phyloP scores from a whole-genome alignment of 2,113 vertebrate genomes.

The Gobio gobio region DNA sequence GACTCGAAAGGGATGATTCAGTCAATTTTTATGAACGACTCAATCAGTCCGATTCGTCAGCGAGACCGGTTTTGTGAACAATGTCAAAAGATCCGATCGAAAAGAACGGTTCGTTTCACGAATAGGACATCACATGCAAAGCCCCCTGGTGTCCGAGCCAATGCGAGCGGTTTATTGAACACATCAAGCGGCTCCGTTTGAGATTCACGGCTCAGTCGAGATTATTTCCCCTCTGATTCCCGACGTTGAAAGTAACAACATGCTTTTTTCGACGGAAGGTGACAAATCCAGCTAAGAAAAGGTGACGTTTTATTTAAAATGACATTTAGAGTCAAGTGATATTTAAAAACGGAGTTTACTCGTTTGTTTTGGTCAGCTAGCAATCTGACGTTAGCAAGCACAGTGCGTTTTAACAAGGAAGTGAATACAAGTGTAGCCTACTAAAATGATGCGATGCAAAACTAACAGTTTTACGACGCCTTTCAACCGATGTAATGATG shows the following conservation, averaged over 20 bases:
- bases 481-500: background rate
- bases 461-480: background rate
- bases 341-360: background rate
- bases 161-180: background rate
- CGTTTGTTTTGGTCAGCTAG: conserved; percentile 29
- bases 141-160: background rate
- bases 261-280: conserved; percentile 31
- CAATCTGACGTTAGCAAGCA: background rate
- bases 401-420: background rate
- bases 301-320: conserved; percentile 17
- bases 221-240: background rate
- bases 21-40: background rate
- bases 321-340: background rate
- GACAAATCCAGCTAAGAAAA: background rate
- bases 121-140: background rate
- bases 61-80: background rate
- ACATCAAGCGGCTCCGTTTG: background rate
- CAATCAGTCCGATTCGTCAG: background rate
- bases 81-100: background rate
- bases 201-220: background rate
- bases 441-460: background rate
- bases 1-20: background rate
- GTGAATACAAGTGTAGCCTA: background rate
- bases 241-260: background rate
- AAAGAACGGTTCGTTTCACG: background rate